Base-by-base conservation (phyloP, 23 tunicate genomes). In the Botrylloides violaceus region DNA sequence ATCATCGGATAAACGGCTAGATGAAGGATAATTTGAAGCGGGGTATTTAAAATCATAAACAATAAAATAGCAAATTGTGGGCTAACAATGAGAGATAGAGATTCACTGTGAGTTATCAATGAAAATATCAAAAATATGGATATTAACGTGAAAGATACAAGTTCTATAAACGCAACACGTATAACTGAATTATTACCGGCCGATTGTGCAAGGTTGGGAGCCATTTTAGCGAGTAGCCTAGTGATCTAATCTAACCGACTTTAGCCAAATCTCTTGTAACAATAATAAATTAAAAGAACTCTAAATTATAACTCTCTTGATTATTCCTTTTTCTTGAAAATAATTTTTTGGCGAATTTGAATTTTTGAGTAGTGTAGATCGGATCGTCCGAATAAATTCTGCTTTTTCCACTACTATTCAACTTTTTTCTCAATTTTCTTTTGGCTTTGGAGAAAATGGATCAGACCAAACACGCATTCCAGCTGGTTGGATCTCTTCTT, bases 381-480 rank as follows among this genome's bases (percentile, higher is more conserved):
- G n/a, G n/a, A n/a, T n/a, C n/a, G n/a, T n/a, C n/a, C n/a, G n/a
- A n/a, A n/a, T n/a, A n/a, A n/a, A n/a, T n/a, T n/a, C n/a, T n/a
- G n/a, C n/a, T n/a, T n/a, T n/a, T n/a, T n/a, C n/a, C n/a, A n/a
- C n/a, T n/a, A n/a, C n/a, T n/a, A n/a, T n/a, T n/a, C n/a, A n/a
- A n/a, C n/a, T n/a, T n/a, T n/a, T n/a, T n/a, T n/a, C 9, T 64
- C 29, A 2, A 5, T 66, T 32, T 71, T 50, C 26, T n/a, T 77
- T 38, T 2, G 96, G 83, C 66, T 71, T 76, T 4, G 87, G 83
- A 38, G 64, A 30, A 39, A 82, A 90, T 2, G 97, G 97, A 66
- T 90, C 77, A 1, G 97, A 90, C 97, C 97, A 90, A 74, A 90
- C 89, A 77, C 89, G 66, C 97, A 90, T 83, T 2, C 79, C 97